These are phyloP conservation scores for Esox niger DNA, from an alignment of 2,113 vertebrate species.

Conservation along the genomic window DNA sequence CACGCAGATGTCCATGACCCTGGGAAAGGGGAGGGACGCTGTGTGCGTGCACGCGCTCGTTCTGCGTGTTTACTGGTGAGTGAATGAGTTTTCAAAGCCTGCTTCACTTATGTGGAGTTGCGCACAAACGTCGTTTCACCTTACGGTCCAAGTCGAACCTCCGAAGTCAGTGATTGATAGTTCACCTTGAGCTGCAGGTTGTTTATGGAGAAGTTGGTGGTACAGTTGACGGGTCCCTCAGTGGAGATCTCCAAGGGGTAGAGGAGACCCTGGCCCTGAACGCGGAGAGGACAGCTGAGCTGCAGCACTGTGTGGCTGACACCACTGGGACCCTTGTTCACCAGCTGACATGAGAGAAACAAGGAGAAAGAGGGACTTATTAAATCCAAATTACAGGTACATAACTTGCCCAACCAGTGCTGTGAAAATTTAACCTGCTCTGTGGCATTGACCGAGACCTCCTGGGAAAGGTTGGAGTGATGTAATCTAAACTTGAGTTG, in stretches of 20 bases:
- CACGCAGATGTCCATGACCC: conserved; percentile 24
- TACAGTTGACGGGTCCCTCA: conserved; percentile 80
- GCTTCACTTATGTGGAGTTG: too few relatives aligned
- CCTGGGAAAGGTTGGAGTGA: background rate
- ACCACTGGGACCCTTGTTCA: conserved; percentile 83
- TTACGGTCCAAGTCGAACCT: too few relatives aligned
- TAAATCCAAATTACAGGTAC: background rate
- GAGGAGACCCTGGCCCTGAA: conserved; percentile 70
- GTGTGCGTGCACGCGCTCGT: background rate
- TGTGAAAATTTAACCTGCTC: background rate
- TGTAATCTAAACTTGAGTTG: background rate
- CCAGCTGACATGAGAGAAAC: conserved; percentile 64
- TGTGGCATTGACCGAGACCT: background rate
- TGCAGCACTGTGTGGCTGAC: conserved; percentile 80
- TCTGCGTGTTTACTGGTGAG: background rate
- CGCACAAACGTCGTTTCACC: too few relatives aligned
- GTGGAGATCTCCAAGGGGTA: conserved; percentile 78
- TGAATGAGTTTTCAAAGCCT: too few relatives aligned
- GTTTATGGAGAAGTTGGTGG: conserved; percentile 72
- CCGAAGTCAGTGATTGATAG: background rate
- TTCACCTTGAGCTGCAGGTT: conserved; percentile 75
- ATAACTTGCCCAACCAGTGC: background rate
- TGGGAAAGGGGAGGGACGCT: background rate
- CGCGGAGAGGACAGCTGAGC: conserved; percentile 76
- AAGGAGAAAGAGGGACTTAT: background rate